Evolutionary conservation across 2,888 invertebrate genomes (phyloP), one percentile per base, ranked within the genome.

Genomic region (Eristalinus aeneus): DNA sequence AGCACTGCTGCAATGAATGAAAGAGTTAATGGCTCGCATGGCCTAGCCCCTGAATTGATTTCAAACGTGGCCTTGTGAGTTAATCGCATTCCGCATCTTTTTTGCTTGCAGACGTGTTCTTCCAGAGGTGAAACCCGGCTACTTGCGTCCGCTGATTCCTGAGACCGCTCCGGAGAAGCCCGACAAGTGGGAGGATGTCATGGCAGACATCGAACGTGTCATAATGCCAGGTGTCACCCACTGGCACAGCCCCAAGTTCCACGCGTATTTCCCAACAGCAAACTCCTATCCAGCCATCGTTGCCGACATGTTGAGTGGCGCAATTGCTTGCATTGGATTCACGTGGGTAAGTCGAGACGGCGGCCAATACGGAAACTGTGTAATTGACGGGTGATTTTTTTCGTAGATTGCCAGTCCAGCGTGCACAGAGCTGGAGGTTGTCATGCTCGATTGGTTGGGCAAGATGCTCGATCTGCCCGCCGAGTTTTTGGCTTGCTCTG

Each of bases 141-240:
- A 99, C 93, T 94, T 99, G 89, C 95, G 96, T 61, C 96, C 96
- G 0, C 93, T 98, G 88, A 94, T 99, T 72, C 99, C 99, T 0
- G 95, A 95, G 76, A 94, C 94, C 81, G 97, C 98, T 0, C 99
- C 99, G 0, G 94, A 95, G 89, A 93, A 95, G 88, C 95, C 98
- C 0, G 98, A 99, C 91, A 94, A 95, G 58, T 99, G 98, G 98
- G 95, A 97, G 87, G 96, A 96, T 72, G 96, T 99, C 74, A 96
- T 99, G 95, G 94, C 95, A 5, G 99, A 99, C 92, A 95, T 99
- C 85, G 99, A 99, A 92, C 94, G 96, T 73, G 97, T 98, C 75
- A 97, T 99, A 88, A 99, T 99, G 98, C 98, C 99, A 0, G 99
- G 99, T 64, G 97, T 98, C 74, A 98, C 98, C 0, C 98, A 98